Percentiles rank a stretch among this genome's conserved stretches.
These are phyloP conservation scores for Pemphredon lugubris DNA, from an alignment of 2,888 invertebrate species.

Conservation along the genomic window DNA sequence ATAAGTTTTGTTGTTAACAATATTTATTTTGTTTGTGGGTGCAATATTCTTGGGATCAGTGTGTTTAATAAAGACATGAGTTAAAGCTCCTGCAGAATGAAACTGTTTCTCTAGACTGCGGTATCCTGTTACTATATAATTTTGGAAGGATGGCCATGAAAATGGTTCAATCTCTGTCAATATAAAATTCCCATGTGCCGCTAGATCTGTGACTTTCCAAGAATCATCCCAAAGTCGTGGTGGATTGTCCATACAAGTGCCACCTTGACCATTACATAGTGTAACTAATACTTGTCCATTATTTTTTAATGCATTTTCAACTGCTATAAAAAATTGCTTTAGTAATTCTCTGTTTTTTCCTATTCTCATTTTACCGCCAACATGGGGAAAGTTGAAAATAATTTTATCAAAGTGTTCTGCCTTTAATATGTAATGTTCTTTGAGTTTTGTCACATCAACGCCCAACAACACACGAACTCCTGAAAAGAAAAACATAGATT, in stretches of 20 bases:
- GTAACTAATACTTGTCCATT: conserved; percentile 80
- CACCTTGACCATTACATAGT: conserved; percentile 83
- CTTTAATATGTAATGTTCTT: conserved; percentile 67
- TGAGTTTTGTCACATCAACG: conserved; percentile 82
- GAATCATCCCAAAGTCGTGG: conserved; percentile 82
- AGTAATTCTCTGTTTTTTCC: conserved; percentile 83
- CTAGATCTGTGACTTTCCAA: conserved; percentile 84
- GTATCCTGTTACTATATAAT: conserved; percentile 82
- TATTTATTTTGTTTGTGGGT: conserved; percentile 49
- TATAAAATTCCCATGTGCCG: conserved; percentile 81
- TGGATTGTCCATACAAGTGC: conserved; percentile 80
- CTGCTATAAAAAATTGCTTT: conserved; percentile 81
- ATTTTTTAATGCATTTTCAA: conserved; percentile 76
- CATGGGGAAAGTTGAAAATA: conserved; percentile 85
- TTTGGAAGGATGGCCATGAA: conserved; percentile 70
- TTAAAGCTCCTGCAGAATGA: conserved; percentile 73
- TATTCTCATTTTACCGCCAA: conserved; percentile 84
- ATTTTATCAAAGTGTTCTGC: conserved; percentile 80
- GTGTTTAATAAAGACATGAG: conserved; percentile 74
- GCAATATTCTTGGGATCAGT: conserved; percentile 55
- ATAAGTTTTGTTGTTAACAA: conserved; percentile 15
- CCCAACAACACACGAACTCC: conserved; percentile 81
- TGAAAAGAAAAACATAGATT: conserved; percentile 74
- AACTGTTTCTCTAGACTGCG: conserved; percentile 79
- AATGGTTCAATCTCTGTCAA: conserved; percentile 80